Evolutionary conservation across 2,888 invertebrate genomes (phyloP).

Genomic region (Quadroppia sp.): DNA sequence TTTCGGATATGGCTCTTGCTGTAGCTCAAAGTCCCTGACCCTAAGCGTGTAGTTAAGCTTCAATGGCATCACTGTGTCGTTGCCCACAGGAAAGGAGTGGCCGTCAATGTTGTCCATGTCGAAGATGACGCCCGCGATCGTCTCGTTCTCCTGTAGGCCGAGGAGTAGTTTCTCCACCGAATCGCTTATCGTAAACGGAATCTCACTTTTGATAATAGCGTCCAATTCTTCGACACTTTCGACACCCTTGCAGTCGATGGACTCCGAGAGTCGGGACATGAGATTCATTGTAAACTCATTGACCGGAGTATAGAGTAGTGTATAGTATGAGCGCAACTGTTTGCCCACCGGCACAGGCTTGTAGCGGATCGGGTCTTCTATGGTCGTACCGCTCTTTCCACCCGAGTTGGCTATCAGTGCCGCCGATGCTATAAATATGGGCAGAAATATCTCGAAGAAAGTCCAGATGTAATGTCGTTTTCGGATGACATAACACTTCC

Average conservation of each 20-base stretch:
- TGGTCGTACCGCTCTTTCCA: conserved; percentile 37
- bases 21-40: conserved; percentile 39
- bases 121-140: conserved; percentile 40
- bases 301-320: conserved; percentile 39
- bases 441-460: conserved; percentile 36
- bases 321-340: conserved; percentile 38
- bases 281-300: conserved; percentile 41
- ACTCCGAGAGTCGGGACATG: conserved; percentile 34
- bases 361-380: conserved; percentile 43
- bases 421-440: conserved; percentile 40
- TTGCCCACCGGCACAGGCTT: conserved; percentile 38
- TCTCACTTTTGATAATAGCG: conserved; percentile 39
- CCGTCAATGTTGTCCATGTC: conserved; percentile 23
- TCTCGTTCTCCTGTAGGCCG: conserved; percentile 41
- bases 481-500: conserved; percentile 40
- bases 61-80: conserved; percentile 38
- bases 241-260: conserved; percentile 34
- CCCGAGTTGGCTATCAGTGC: conserved; percentile 40
- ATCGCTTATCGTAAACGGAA: conserved; percentile 40
- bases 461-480: conserved; percentile 43
- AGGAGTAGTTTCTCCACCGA: conserved; percentile 42
- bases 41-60: conserved; percentile 38
- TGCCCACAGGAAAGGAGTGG: conserved; percentile 28
- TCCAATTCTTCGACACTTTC: conserved; percentile 37
- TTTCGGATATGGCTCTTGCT: conserved; percentile 35